These are phyloP conservation scores for Nasonia longicornis DNA, from an alignment of 1,140 invertebrate genomes.

Conservation along the genomic window DNA sequence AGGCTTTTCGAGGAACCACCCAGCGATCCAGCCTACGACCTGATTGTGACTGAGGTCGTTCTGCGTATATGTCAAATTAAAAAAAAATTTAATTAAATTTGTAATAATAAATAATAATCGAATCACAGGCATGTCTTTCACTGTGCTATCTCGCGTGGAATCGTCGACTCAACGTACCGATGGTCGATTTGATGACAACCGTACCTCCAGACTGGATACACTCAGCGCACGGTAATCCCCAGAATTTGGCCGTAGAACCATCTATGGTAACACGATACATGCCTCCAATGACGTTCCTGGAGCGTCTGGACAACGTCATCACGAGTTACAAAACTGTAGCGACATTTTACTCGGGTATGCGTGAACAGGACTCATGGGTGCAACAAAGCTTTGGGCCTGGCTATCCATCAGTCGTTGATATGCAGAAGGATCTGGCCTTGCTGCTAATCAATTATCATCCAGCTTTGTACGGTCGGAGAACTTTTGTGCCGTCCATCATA, in stretches of 20 bases:
- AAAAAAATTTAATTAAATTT: no score
- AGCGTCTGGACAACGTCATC: constrained; percentile 65
- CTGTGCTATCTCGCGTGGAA: constrained; percentile 70
- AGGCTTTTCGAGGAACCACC: constrained; percentile 26
- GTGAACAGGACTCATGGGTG: background rate
- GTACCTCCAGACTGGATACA: constrained; percentile 71
- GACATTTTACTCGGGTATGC: constrained; percentile 45
- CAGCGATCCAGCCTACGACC: constrained; percentile 37
- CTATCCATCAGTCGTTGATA: background rate
- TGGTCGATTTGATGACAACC: constrained; percentile 70
- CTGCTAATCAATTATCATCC: background rate
- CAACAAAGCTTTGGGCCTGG: constrained; percentile 1
- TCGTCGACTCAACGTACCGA: constrained; percentile 71
- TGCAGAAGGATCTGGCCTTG: background rate
- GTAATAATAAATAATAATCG: no score
- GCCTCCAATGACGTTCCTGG: constrained; percentile 73
- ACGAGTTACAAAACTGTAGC: background rate
- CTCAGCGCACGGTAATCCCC: constrained; percentile 71
- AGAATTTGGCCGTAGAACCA: constrained; percentile 71
- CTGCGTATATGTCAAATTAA: no score
- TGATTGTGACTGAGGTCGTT: constrained; percentile 38
- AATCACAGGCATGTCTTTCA: background rate
- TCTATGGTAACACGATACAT: constrained; percentile 58
- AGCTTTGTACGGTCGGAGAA: background rate
- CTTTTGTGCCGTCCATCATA: background rate